Evolutionary conservation across 2,888 invertebrate species (phyloP).

Genomic region (Sthenelais limicola): DNA sequence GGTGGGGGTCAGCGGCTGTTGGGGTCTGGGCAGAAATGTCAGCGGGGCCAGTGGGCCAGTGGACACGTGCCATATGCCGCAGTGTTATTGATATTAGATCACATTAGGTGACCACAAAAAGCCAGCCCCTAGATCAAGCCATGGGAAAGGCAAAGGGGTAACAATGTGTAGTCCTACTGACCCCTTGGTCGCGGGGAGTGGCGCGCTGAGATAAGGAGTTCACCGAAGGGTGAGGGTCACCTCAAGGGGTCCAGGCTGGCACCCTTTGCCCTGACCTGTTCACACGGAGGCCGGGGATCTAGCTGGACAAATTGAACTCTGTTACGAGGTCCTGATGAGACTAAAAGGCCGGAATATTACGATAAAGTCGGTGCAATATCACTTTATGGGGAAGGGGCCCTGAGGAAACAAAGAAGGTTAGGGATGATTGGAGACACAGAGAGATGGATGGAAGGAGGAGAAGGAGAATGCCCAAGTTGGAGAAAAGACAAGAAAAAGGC

Average conservation of each 20-base stretch:
- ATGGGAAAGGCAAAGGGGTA: background rate
- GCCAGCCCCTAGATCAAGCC: background rate
- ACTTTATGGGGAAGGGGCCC: too few species aligned
- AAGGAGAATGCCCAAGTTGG: too few species aligned
- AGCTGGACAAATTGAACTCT: conserved; percentile 19
- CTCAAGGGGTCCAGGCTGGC: background rate
- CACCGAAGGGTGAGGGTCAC: background rate
- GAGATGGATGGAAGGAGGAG: too few species aligned
- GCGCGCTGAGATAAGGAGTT: background rate
- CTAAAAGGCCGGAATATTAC: too few species aligned
- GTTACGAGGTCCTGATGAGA: background rate
- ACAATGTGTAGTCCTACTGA: conserved; percentile 25
- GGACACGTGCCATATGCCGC: conserved; percentile 35
- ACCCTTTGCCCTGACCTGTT: conserved; percentile 22
- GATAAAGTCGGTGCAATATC: too few species aligned
- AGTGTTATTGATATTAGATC: conserved; percentile 38
- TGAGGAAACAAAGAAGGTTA: too few species aligned
- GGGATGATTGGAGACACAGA: too few species aligned
- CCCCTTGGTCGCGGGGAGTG: background rate
- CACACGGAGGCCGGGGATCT: conserved; percentile 20
- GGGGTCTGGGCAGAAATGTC: background rate
- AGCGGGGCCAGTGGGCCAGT: conserved; percentile 4
- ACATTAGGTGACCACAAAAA: conserved; percentile 28
- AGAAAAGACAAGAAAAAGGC: too few species aligned
- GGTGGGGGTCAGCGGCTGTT: background rate